Conservation (phyloP, 2,888 invertebrate genomes). For the Drosophila prolongata region DNA sequence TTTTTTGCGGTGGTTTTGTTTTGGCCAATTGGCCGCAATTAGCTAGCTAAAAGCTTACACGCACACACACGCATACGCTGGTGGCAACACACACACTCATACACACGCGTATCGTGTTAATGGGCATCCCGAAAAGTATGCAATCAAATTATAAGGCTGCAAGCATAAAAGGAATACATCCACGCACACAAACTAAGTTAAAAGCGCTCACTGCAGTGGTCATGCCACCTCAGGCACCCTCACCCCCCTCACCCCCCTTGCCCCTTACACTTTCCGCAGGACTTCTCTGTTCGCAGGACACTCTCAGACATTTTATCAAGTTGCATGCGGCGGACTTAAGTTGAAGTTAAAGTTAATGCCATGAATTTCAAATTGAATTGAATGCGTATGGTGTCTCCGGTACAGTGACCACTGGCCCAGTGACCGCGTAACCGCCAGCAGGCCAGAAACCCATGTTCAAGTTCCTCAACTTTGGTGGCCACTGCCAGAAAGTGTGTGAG, state of each 20-base stretch:
- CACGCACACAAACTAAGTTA: conserved; percentile 64
- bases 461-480: conserved; percentile 17
- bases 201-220: conserved; percentile 59
- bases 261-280: background rate
- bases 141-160: conserved; percentile 72
- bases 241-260: conserved; percentile 1
- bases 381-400: conserved; percentile 62
- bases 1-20: conserved; percentile 35
- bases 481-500: conserved; percentile 5
- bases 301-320: conserved; percentile 65
- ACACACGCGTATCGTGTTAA: conserved; percentile 57
- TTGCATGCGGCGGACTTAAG: conserved; percentile 77
- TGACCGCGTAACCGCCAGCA: conserved; percentile 24
- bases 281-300: conserved; percentile 1
- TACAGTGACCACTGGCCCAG: conserved; percentile 33
- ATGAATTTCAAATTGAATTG: conserved; percentile 80
- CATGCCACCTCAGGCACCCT: conserved; percentile 25
- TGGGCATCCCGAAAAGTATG: conserved; percentile 68
- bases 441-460: conserved; percentile 5
- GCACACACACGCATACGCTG: background rate
- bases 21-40: conserved; percentile 48
- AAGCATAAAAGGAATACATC: conserved; percentile 50
- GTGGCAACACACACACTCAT: background rate
- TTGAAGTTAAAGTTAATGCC: conserved; percentile 78
- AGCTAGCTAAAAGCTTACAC: conserved; percentile 40